phyloP scores from a whole-genome alignment of 2,888 invertebrate genomes.

The Myathropa florea region DNA sequence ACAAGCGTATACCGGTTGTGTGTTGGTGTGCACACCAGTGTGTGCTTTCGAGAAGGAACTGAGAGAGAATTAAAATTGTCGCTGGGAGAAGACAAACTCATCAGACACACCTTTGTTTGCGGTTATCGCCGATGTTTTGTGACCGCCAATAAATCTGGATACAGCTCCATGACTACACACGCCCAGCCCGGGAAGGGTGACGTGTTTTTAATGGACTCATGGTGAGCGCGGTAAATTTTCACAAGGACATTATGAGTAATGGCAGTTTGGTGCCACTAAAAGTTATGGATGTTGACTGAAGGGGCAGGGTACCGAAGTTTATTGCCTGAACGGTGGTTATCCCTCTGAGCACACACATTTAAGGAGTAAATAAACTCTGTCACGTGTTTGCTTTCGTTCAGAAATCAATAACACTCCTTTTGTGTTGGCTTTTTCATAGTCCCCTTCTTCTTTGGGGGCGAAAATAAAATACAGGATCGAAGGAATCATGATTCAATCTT shows the following conservation, averaged over 20 bases:
- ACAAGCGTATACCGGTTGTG: too few relatives aligned
- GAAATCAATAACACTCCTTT: neutral
- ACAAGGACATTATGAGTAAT: constrained; percentile 32
- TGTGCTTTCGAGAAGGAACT: constrained; percentile 1
- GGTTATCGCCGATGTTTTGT: constrained; percentile 41
- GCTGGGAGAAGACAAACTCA: constrained; percentile 19
- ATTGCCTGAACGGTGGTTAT: neutral
- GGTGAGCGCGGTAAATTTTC: constrained; percentile 6
- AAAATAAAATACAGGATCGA: neutral
- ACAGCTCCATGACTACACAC: constrained; percentile 5
- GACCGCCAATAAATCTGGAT: constrained; percentile 49
- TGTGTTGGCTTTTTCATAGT: neutral
- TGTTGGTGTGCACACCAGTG: neutral
- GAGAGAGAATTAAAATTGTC: constrained; percentile 57
- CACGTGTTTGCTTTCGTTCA: neutral
- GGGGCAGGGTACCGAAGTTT: neutral
- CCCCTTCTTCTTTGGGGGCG: neutral
- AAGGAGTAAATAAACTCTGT: neutral
- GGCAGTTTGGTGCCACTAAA: constrained; percentile 10
- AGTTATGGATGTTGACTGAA: constrained; percentile 41
- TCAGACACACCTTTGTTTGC: constrained; percentile 62
- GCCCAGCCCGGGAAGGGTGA: constrained; percentile 23
- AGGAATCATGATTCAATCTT: neutral
- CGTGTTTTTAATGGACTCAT: constrained; percentile 39
- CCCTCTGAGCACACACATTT: neutral